These are phyloP conservation scores for Apodemia zela DNA, from an alignment of 2,888 invertebrate genomes.

Conservation along the genomic window DNA sequence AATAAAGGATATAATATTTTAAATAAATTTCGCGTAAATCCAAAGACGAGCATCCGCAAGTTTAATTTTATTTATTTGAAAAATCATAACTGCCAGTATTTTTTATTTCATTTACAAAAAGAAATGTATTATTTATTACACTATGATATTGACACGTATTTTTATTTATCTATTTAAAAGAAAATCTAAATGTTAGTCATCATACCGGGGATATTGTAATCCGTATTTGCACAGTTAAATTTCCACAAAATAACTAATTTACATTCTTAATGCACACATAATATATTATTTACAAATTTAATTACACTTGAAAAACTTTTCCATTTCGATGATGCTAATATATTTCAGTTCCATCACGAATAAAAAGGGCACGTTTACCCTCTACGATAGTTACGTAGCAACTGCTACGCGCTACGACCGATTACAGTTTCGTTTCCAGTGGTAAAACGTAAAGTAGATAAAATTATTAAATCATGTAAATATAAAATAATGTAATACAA, in stretches of 20 bases:
- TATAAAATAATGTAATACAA: background rate
- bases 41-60: no score
- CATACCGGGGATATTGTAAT: constrained; percentile 3
- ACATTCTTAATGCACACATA: no score
- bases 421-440: constrained; percentile 18
- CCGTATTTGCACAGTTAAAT: background rate
- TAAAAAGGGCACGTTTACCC: constrained; percentile 32
- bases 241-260: background rate
- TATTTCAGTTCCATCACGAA: background rate
- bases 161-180: background rate
- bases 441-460: constrained; percentile 10
- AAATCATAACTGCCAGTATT: no score
- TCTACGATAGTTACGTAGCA: constrained; percentile 53
- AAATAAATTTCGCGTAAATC: no score
- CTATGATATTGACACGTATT: no score
- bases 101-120: no score
- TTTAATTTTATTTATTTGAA: no score
- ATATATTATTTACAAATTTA: background rate
- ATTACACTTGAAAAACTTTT: background rate
- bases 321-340: background rate
- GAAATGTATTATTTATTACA: no score
- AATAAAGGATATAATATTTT: no score
- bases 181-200: constrained; percentile 7
- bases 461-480: constrained; percentile 12
- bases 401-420: constrained; percentile 50